phyloP scores from a whole-genome alignment of 2,888 invertebrate species.

The Bombyx huttoni region DNA sequence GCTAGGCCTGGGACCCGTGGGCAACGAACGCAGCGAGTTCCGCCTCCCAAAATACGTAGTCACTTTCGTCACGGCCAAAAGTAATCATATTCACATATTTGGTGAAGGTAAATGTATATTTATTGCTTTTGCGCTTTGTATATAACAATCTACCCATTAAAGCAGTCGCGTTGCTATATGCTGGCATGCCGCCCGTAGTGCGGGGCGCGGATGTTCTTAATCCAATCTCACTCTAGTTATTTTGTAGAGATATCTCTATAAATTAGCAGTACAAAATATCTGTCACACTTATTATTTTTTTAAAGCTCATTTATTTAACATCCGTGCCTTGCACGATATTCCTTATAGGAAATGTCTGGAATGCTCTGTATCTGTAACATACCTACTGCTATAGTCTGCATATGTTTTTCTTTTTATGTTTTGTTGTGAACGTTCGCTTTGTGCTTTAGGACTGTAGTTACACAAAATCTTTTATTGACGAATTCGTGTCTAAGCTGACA shows the following conservation, averaged over 20 bases:
- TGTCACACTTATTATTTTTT: too few species aligned
- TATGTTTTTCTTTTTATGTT: not conserved
- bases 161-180: constrained; percentile 37
- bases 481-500: not conserved
- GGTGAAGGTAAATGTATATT: constrained; percentile 75
- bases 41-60: constrained; percentile 77
- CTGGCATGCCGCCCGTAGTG: constrained; percentile 36
- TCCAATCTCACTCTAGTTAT: constrained; percentile 8
- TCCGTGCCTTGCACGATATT: constrained; percentile 30
- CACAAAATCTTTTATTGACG: not conserved
- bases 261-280: too few species aligned
- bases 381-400: not conserved
- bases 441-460: not conserved
- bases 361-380: constrained; percentile 13
- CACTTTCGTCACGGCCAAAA: constrained; percentile 73
- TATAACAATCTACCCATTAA: constrained; percentile 47
- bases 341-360: constrained; percentile 17
- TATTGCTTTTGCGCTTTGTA: constrained; percentile 61
- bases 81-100: constrained; percentile 74
- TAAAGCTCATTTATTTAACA: constrained; percentile 7
- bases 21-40: constrained; percentile 69
- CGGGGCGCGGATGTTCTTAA: constrained; percentile 30
- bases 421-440: not conserved
- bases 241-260: too few species aligned
- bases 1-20: constrained; percentile 57